Evolutionary conservation across 2,113 vertebrate genomes (phyloP).

Genomic region (Vicugna pacos): DNA sequence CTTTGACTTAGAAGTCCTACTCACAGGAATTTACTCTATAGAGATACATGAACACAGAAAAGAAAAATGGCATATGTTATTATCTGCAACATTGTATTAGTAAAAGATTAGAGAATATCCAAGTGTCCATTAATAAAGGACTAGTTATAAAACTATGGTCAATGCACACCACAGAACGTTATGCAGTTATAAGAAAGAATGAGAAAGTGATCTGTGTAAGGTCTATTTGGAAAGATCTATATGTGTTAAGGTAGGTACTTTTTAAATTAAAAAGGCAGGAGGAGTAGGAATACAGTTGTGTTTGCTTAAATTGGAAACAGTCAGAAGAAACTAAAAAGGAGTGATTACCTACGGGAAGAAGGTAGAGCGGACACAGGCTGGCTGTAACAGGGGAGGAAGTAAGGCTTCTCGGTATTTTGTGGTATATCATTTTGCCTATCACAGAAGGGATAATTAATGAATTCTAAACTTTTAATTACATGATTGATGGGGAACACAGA

Average conservation of each 20-base stretch:
- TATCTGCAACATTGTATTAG: background rate
- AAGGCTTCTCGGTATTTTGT: background rate
- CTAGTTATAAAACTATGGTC: background rate
- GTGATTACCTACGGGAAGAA: background rate
- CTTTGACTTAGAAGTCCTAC: background rate
- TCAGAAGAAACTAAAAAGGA: background rate
- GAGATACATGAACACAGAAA: background rate
- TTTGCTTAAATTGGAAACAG: background rate
- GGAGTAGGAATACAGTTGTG: background rate
- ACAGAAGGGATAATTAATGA: background rate
- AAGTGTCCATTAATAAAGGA: background rate
- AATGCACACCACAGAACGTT: background rate
- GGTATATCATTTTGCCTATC: background rate
- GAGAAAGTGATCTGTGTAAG: background rate
- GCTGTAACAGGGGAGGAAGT: background rate
- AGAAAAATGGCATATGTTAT: background rate
- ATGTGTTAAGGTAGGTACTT: background rate
- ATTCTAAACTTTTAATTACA: background rate
- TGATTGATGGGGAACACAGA: background rate
- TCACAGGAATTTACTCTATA: background rate
- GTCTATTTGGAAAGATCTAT: background rate
- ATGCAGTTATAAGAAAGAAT: background rate
- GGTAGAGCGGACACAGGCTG: background rate
- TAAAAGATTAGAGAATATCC: background rate
- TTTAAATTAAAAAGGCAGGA: background rate